These are phyloP conservation scores for Platerodrilus igneus DNA, from an alignment of 2,888 invertebrate genomes.

Conservation along the genomic window DNA sequence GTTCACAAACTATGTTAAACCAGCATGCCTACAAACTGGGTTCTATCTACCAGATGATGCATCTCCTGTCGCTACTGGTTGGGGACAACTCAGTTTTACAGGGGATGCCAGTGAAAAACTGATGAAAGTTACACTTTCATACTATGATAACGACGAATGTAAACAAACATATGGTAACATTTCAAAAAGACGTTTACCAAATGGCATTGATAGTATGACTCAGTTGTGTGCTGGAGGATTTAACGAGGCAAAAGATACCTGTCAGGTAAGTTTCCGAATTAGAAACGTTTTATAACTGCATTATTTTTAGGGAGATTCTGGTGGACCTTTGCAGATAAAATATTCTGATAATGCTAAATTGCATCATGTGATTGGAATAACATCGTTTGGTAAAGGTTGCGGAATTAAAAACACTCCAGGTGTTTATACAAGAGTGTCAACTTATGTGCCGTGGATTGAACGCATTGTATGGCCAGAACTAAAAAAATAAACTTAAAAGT, in stretches of 20 bases:
- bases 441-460: slow-evolving; percentile 49
- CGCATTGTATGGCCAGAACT: slow-evolving; percentile 43
- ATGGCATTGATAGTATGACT: slow-evolving; percentile 26
- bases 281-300: not conserved
- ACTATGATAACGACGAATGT: slow-evolving; percentile 21
- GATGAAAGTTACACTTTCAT: slow-evolving; percentile 27
- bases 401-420: slow-evolving; percentile 42
- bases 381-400: slow-evolving; percentile 45
- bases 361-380: slow-evolving; percentile 47
- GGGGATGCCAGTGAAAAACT: slow-evolving; percentile 22
- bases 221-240: slow-evolving; percentile 34
- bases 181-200: slow-evolving; percentile 11
- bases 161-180: slow-evolving; percentile 14
- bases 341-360: slow-evolving; percentile 25
- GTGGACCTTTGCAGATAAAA: slow-evolving; percentile 52
- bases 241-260: slow-evolving; percentile 28
- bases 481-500: no score
- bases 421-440: slow-evolving; percentile 47
- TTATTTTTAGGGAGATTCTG: slow-evolving; percentile 52
- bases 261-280: slow-evolving; percentile 25
- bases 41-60: slow-evolving; percentile 4
- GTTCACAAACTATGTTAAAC: slow-evolving; percentile 41
- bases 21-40: slow-evolving; percentile 44
- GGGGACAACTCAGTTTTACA: slow-evolving; percentile 26
- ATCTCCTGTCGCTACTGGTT: slow-evolving; percentile 28